Percentiles rank a stretch among this genome's conserved stretches.
Conservation (phyloP, 2,888 invertebrate genomes). For the Tachina lurida region DNA sequence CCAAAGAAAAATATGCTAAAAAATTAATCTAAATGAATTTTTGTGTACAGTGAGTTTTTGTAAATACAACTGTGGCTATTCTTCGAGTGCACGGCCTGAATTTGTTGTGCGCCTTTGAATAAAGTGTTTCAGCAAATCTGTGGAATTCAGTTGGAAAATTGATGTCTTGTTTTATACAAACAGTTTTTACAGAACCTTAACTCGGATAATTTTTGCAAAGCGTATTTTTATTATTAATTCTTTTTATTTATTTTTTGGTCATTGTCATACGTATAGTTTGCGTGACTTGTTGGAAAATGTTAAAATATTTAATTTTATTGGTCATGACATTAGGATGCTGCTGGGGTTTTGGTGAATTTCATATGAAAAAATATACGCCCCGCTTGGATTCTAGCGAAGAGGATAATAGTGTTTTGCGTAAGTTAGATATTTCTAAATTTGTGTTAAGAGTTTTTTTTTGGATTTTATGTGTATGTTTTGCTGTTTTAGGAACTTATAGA, state of each 20-base stretch:
- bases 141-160: conserved; percentile 36
- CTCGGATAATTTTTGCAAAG: conserved; percentile 44
- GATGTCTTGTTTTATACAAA: conserved; percentile 23
- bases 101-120: conserved; percentile 10
- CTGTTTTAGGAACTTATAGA: conserved; percentile 79
- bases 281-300: conserved; percentile 26
- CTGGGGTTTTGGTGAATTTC: conserved; percentile 78
- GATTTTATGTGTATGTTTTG: conserved; percentile 6
- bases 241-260: not conserved
- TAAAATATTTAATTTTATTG: conserved; percentile 61
- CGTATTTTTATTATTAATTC: not conserved
- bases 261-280: not conserved
- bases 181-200: conserved; percentile 49
- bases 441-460: not conserved
- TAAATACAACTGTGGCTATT: not conserved
- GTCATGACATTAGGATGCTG: conserved; percentile 63
- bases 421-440: conserved; percentile 47
- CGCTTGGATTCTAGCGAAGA: conserved; percentile 76
- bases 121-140: conserved; percentile 29
- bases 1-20: not conserved
- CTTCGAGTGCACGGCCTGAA: conserved; percentile 24
- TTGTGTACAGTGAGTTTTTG: not conserved
- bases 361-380: conserved; percentile 79
- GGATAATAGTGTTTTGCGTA: conserved; percentile 78
- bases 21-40: not conserved